Conservation (phyloP, 2,888 invertebrate genomes). For the Strigamia maritima region DNA sequence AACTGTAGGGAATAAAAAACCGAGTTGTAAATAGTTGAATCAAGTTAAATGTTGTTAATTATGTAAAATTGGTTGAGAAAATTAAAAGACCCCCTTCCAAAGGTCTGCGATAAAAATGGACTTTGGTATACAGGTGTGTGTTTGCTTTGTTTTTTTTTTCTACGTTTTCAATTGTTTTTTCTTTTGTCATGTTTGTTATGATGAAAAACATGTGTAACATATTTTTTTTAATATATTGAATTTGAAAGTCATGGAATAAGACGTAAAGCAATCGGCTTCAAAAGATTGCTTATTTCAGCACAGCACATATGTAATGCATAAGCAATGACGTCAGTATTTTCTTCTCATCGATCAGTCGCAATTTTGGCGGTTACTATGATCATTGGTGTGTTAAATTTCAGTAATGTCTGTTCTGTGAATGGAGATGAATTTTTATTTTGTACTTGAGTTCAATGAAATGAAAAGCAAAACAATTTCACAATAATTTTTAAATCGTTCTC, state of each 20-base stretch:
- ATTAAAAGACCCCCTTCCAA: not conserved
- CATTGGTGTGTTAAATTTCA: not conserved
- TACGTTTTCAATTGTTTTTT: not conserved
- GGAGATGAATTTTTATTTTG: not conserved
- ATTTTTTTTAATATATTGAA: not conserved
- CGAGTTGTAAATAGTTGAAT: constrained; percentile 28
- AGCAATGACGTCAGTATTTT: not conserved
- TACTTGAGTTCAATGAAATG: not conserved
- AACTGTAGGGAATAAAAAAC: constrained; percentile 16
- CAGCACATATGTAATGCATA: not conserved
- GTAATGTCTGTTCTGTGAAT: not conserved
- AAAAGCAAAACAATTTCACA: not conserved
- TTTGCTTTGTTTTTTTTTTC: not conserved
- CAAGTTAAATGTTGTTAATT: constrained; percentile 36
- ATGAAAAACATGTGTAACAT: not conserved
- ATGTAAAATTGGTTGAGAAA: not conserved
- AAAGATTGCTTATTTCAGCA: not conserved
- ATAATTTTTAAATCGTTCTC: not conserved
- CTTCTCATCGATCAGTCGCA: not conserved
- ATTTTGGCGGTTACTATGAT: not conserved
- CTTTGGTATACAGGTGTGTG: not conserved
- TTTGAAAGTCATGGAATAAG: no score
- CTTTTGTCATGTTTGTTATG: not conserved
- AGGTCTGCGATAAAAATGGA: not conserved
- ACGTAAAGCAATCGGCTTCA: not conserved